These are phyloP conservation scores for Leptopilina syphax DNA, from an alignment of 2,888 invertebrate species.

Conservation along the genomic window DNA sequence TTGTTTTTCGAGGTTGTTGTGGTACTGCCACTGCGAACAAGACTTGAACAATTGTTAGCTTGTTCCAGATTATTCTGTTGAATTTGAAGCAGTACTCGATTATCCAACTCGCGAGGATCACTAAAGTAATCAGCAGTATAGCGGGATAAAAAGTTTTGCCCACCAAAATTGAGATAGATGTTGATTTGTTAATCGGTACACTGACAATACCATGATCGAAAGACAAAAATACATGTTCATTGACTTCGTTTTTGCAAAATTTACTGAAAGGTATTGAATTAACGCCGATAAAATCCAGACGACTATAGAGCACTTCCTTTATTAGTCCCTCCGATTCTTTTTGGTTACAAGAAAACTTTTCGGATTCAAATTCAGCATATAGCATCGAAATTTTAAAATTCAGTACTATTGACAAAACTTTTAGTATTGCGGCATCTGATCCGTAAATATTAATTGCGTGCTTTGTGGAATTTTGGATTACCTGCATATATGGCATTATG, in stretches of 20 bases:
- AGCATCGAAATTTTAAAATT: not conserved
- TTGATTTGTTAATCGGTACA: not conserved
- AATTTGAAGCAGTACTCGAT: not conserved
- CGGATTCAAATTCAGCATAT: not conserved
- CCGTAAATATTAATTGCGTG: not conserved
- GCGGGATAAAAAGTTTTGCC: not conserved
- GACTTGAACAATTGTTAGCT: not conserved
- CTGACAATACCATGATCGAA: not conserved
- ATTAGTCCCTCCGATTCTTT: not conserved
- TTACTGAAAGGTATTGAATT: not conserved
- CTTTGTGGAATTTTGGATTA: not conserved
- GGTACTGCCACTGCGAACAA: not conserved
- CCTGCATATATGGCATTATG: not conserved
- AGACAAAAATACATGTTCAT: not conserved
- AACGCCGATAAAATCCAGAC: not conserved
- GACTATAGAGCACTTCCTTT: not conserved
- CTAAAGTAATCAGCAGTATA: not conserved
- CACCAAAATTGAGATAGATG: not conserved
- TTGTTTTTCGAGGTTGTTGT: not conserved
- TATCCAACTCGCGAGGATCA: not conserved
- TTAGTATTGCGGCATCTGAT: not conserved
- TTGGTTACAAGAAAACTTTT: not conserved
- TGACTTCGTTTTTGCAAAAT: not conserved
- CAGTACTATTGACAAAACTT: not conserved
- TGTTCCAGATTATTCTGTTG: not conserved